Base-by-base conservation (phyloP, 2,888 invertebrate genomes). In the Cotesia congregata region DNA sequence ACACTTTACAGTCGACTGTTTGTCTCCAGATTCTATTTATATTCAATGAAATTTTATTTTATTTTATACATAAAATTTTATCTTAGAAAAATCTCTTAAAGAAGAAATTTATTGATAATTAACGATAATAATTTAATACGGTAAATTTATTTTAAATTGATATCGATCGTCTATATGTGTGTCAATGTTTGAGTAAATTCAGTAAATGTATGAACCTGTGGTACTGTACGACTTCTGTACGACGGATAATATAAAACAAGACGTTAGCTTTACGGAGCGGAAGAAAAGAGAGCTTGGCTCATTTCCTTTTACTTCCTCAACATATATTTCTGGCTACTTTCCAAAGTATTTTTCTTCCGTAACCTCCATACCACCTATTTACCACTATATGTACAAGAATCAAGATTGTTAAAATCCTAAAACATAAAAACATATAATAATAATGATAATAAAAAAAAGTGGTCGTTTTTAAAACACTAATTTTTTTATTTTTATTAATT, bases 241-340 rank as follows among this genome's bases (percentile, higher is more conserved):
- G 60, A 59, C 67, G 40, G 80, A 30, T 30, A 30, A 30, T 30
- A 30, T 79, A 79, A 82, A 82, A 78, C 82, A 81, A 80, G 79
- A 80, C 79, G 81, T 84, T 81, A 81, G 80, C 79, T 84, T 83
- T 82, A 83, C 82, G 82, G 77, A 78, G 78, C 78, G 80, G 82
- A 77, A 77, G 69, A 67, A 73, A 67, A 79, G 30, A 67, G 15
- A 67, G 61, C 59, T 73, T 73, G 73, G 67, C 73, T 67, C 73
- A 38, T 73, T 67, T 67, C 38, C 71, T 59, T 60, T 71, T 59
- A 20, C 50, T 41, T 30, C 50, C 30, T 64, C 70, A 62, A 17
- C 62, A n/a, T 59, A 30, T 30, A 71, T 67, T 71, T 64, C 59
- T 75, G 75, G 75, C 75, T 70, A 39, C 38, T 60, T 59, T 75